A percentile compares a stretch with the other conserved stretches of the same genome.
Evolutionary conservation across 2,797 vertebrate species (phyloP).

Genomic region (Orientallactaga sibirica): DNA sequence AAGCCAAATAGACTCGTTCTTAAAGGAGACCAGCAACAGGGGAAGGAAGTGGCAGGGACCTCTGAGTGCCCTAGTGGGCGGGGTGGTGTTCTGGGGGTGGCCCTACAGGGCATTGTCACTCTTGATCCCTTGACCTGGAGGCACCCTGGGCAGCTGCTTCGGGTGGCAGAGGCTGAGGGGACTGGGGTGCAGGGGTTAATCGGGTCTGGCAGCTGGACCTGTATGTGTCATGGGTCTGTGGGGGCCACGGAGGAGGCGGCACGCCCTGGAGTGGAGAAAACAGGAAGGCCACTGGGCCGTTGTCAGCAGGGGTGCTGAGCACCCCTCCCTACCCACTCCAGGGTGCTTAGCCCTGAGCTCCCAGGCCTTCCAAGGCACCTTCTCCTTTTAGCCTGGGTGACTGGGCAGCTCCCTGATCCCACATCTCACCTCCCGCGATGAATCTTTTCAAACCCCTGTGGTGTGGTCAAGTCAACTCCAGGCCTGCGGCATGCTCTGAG

Average conservation of each 20-base stretch:
- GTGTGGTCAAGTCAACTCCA: not conserved
- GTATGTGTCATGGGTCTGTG: conserved; percentile 78
- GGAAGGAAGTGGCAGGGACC: conserved; percentile 29
- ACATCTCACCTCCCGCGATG: not conserved
- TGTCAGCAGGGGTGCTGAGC: not conserved
- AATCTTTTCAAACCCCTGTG: not conserved
- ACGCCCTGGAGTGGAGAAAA: conserved; percentile 73
- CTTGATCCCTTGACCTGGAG: not conserved
- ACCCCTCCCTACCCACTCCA: conserved; percentile 21
- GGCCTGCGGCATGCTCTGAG: not conserved
- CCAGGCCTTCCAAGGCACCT: not conserved
- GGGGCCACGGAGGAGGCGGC: conserved; percentile 72
- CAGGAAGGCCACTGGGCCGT: conserved; percentile 72
- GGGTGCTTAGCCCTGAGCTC: not conserved
- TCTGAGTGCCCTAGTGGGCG: not conserved
- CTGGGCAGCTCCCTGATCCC: not conserved
- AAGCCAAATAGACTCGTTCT: conserved; percentile 85
- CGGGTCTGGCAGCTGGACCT: conserved; percentile 64
- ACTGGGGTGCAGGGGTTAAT: conserved; percentile 78
- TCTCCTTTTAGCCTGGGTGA: not conserved
- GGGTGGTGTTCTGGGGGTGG: not conserved
- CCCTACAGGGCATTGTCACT: not conserved
- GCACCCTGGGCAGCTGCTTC: not conserved
- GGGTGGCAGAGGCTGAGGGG: not conserved
- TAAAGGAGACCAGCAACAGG: conserved; percentile 78